Evolutionary conservation across 2,888 invertebrate species (phyloP), one percentile per base, ranked within the genome.

Genomic region (Tenodera sinensis): DNA sequence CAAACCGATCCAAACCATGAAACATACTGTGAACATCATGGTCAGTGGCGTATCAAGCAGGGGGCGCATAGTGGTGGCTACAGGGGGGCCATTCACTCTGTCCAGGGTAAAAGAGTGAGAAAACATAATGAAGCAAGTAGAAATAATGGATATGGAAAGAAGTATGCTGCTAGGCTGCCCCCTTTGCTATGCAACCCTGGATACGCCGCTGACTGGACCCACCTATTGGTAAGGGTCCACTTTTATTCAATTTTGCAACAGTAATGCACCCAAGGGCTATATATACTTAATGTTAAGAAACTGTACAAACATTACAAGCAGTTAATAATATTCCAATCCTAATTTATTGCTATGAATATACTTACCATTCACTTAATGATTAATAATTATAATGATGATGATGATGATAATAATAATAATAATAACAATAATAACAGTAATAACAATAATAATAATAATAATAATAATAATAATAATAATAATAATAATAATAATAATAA

Each of bases 181-280:
- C 93, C 93, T 91, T 95, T 95, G 94, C 94, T 95, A 93, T 94
- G 95, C 94, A 95, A 95, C 94, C 95, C 95, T 94, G 95, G 95
- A 95, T 95, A 95, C 95, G 95, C 95, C 95, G 95, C 95, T 95
- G 95, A 95, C 93, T 93, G 95, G 95, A 95, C 95, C 94, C 95
- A 95, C 94, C 95, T 94, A 94, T 94, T 95, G 95, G 95, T 96
- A 95, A 95, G 95, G 91, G 91, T 87, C 85, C 87, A 85, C 86
- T 71, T 71, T 71, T 71, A 71, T 71, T 20, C 20, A 71, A 20
- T 71, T 71, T 71, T 71, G 54, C 54, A 71, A 71, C 54, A 71
- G 54, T 71, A 71, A 71, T 71, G 20, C 54, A 71, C 15, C 20
- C 54, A 71, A 71, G 54, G 54, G 20, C 25, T 71, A 71, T 71